These are phyloP conservation scores for Acronicta aceris DNA, from an alignment of 2,888 invertebrate genomes.

Conservation along the genomic window DNA sequence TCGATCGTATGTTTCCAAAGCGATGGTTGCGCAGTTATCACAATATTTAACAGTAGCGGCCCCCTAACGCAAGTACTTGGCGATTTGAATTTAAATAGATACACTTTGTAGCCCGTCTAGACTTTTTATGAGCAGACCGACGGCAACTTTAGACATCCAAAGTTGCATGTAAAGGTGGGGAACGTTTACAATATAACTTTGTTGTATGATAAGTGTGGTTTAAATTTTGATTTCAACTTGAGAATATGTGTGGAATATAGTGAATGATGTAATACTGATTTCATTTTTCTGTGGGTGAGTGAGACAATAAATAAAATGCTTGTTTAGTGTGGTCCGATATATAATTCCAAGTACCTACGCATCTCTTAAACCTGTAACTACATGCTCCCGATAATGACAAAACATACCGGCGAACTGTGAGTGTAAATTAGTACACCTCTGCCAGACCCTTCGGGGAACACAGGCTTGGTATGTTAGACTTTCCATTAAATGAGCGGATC, in stretches of 20 bases:
- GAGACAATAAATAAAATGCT: too few species aligned
- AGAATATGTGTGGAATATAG: background rate
- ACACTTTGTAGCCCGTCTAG: slow-evolving; percentile 42
- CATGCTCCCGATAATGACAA: too few species aligned
- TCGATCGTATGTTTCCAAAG: slow-evolving; percentile 24
- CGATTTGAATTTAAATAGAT: slow-evolving; percentile 56
- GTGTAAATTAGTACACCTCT: too few species aligned
- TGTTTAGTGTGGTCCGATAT: too few species aligned
- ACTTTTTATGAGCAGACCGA: slow-evolving; percentile 21
- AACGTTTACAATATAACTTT: slow-evolving; percentile 1
- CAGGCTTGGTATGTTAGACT: too few species aligned
- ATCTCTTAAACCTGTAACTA: too few species aligned
- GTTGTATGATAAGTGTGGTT: background rate
- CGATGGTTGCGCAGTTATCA: slow-evolving; percentile 41
- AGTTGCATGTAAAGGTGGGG: background rate
- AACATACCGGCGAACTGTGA: too few species aligned
- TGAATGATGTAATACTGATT: too few species aligned
- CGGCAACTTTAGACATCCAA: slow-evolving; percentile 11
- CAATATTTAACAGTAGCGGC: slow-evolving; percentile 51
- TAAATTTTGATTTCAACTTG: background rate
- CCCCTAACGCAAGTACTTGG: slow-evolving; percentile 45
- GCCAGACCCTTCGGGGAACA: too few species aligned
- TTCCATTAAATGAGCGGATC: too few species aligned
- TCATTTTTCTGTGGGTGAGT: too few species aligned
- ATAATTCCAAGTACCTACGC: too few species aligned